Base-by-base conservation (phyloP, 1,140 invertebrate species). In the Aplysia californica region DNA sequence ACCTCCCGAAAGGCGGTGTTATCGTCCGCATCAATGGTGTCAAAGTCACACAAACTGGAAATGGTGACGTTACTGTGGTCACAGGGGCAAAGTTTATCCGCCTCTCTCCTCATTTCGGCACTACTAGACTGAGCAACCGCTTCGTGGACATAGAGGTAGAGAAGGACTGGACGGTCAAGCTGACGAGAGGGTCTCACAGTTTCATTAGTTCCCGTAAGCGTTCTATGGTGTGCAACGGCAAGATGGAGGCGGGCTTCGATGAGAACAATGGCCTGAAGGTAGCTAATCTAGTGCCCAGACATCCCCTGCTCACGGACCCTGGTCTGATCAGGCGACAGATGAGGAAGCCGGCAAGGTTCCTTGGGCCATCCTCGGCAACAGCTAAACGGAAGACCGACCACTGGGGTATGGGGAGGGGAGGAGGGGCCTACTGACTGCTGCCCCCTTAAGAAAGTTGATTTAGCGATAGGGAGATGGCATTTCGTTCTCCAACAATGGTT, bases 21-120 rank as follows among this genome's bases (percentile, higher is more conserved):
- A 82, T 80, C 29, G 80, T 87, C 15, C 72, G 75, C 18, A 84
- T 87, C 68, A 87, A 87, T 69, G 80, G 80, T 2, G 79, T 85
- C 55, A 85, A 85, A 61, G 84, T 87, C 39, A 79, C 82, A 23
- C 86, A 86, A 74, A 84, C 73, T 20, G 77, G 70, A 2, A 74
- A 77, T 10, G 84, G 84, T 29, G 86, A 87, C 50, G 86, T 87
- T 23, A 83, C 74, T 3, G 83, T 87, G 15, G 77, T 80, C n/a
- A 82, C 79, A 2, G 83, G 83, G 10, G 80, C 80, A 10, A 86
- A 87, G 78, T 82, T 79, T 44, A 78, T 87, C 39, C 79, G 80
- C 26, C 73, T 84, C 61, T 85, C 82, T 21, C 83, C 86, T 1
- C 68, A 68, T 3, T 76, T 69, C 29, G 82, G 80, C 18, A 75